Percentiles rank a stretch among this genome's conserved stretches.
These are phyloP conservation scores for Aldabrachelys gigantea DNA, from an alignment of 2,113 vertebrate genomes.

Conservation along the genomic window DNA sequence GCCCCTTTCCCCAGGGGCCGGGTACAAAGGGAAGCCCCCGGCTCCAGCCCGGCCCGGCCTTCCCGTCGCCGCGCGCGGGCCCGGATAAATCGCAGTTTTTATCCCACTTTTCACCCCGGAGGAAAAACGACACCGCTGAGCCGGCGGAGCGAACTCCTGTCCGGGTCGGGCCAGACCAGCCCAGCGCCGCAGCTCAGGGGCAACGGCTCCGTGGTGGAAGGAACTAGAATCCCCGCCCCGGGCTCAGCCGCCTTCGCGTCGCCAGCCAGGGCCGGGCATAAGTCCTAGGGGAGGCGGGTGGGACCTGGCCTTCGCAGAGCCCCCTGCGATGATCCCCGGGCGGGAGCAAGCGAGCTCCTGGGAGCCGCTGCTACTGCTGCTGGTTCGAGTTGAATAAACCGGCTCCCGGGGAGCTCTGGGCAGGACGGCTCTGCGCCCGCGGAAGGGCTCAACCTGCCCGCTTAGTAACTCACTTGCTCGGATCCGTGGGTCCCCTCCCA, in stretches of 20 bases:
- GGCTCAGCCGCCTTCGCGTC: no score
- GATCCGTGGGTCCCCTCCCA: no score
- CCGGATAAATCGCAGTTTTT: background rate
- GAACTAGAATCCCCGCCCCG: no score
- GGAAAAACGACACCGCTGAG: background rate
- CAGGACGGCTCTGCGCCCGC: background rate
- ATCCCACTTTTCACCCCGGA: no score
- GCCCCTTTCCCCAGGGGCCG: no score
- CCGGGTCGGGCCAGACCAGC: background rate
- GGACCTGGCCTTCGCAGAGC: background rate
- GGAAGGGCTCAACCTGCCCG: background rate
- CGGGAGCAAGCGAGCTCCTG: background rate
- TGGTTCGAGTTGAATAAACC: background rate
- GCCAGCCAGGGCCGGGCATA: no score
- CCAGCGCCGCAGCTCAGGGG: background rate
- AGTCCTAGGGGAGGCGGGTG: no score
- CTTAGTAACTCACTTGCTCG: no score
- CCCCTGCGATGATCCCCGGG: background rate
- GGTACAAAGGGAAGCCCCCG: no score
- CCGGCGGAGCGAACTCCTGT: background rate
- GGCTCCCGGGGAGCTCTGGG: background rate
- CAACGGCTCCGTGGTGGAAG: no score
- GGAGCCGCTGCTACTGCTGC: background rate
- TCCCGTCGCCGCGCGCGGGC: background rate
- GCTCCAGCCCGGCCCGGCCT: background rate